Evolutionary conservation across 2,113 vertebrate genomes (phyloP), one percentile per base, ranked within the genome.

Genomic region (Donacobius atricapilla): DNA sequence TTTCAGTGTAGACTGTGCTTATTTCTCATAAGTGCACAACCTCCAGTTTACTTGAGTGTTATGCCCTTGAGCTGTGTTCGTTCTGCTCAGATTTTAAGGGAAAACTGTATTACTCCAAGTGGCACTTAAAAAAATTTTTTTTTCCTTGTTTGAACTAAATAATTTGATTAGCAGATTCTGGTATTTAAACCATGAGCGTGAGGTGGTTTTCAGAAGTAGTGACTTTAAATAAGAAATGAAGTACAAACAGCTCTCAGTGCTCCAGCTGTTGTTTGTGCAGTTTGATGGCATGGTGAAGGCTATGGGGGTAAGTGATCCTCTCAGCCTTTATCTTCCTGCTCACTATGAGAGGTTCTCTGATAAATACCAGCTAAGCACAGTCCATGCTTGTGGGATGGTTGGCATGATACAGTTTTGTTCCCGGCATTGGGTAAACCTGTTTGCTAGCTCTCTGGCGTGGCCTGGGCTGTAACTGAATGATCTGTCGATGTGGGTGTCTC

Each of bases 251-350:
- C 9, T 73, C 7, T 75, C 11, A 6, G 73, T 39, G 33, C 14
- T 87, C 22, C 30, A 64, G 58, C 6, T 87, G 60, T 30, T 71
- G 16, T 33, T 84, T 71, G 40, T 45, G 17, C 18, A 70, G 56
- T 6, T 0, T 15, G 23, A 24, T 53, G 11, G 20, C 19, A 22
- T 5, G 2, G 23, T 47, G 15, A 35, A 33, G 27, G 15, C 24
- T 72, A 14, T 51, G 22, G 16, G 31, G 15, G 11, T n/a, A 28
- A 28, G 15, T 35, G 66, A 7, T 30, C 7, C 20, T 37, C 27
- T 76, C 15, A 63, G 7, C 51, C 19, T 58, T 78, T 54, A 10
- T 64, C 8, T 23, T 22, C 1, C 18, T 50, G 28, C 40, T n/a
- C 7, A 4, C 17, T 35, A 0, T 27, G 27, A n/a, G 37, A 42